These are phyloP conservation scores for Nycteola revayana DNA, from an alignment of 2,888 invertebrate genomes.

Conservation along the genomic window DNA sequence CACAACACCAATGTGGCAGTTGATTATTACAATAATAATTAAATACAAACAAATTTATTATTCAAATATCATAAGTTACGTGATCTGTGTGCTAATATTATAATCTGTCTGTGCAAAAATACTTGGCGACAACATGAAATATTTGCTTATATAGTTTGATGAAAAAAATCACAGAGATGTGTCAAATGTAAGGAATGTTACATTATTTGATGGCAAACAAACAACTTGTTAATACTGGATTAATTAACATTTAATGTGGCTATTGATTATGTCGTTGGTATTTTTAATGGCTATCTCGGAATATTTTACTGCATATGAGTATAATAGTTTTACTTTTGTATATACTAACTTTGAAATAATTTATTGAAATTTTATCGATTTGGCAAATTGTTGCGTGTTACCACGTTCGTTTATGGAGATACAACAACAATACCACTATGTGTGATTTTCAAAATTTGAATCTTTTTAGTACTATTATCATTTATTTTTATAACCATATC, in stretches of 20 bases:
- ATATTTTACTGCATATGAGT: too few relatives aligned
- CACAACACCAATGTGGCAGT: too few relatives aligned
- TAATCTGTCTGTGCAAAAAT: conserved; percentile 28
- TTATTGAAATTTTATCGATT: too few relatives aligned
- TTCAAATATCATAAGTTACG: too few relatives aligned
- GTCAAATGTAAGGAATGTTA: conserved; percentile 58
- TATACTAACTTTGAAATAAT: too few relatives aligned
- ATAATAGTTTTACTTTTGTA: too few relatives aligned
- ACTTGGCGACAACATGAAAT: conserved; percentile 44
- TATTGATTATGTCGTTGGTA: neutral
- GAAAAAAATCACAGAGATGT: conserved; percentile 55
- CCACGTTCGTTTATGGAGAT: conserved; percentile 14
- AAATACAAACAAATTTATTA: too few relatives aligned
- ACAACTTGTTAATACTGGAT: conserved; percentile 37
- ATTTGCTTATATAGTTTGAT: conserved; percentile 59
- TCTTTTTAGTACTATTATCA: conserved; percentile 20
- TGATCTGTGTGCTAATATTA: conserved; percentile 20
- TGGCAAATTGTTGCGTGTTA: conserved; percentile 8
- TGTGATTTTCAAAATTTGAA: conserved; percentile 16
- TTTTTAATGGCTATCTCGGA: too few relatives aligned
- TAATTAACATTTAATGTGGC: conserved; percentile 32
- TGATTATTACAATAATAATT: too few relatives aligned
- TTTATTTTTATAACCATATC: conserved; percentile 26
- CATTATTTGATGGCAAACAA: conserved; percentile 43
- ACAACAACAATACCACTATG: conserved; percentile 18